These are phyloP conservation scores for Dendrocincla tyrannina DNA, from an alignment of 2,797 vertebrate genomes.

Conservation along the genomic window DNA sequence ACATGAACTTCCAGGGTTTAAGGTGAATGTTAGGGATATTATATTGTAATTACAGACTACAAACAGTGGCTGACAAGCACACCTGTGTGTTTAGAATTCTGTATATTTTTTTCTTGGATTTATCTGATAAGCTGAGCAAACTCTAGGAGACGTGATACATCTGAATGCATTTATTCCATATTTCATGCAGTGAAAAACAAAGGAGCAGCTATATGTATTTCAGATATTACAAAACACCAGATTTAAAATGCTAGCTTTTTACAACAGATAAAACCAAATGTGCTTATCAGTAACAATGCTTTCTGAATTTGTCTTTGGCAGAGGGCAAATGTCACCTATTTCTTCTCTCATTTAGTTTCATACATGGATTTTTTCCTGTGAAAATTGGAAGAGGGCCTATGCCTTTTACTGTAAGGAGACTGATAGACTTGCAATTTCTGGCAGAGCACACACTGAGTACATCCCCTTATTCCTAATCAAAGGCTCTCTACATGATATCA, in stretches of 20 bases:
- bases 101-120: background rate
- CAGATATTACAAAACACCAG: background rate
- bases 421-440: background rate
- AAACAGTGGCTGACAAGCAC: background rate
- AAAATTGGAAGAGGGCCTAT: background rate
- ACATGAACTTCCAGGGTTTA: background rate
- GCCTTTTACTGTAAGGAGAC: background rate
- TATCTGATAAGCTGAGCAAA: background rate
- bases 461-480: background rate
- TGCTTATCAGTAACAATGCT: background rate
- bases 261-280: background rate
- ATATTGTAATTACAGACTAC: background rate
- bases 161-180: background rate
- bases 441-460: background rate
- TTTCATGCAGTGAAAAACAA: background rate
- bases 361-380: background rate
- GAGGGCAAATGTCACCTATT: background rate
- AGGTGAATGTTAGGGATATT: background rate
- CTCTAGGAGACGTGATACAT: background rate
- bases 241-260: background rate
- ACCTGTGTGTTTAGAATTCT: background rate
- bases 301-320: background rate
- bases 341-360: background rate
- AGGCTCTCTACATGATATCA: background rate
- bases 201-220: background rate